Evolutionary conservation across 2,113 vertebrate species (phyloP).

Genomic region (Phyllostomus discolor): DNA sequence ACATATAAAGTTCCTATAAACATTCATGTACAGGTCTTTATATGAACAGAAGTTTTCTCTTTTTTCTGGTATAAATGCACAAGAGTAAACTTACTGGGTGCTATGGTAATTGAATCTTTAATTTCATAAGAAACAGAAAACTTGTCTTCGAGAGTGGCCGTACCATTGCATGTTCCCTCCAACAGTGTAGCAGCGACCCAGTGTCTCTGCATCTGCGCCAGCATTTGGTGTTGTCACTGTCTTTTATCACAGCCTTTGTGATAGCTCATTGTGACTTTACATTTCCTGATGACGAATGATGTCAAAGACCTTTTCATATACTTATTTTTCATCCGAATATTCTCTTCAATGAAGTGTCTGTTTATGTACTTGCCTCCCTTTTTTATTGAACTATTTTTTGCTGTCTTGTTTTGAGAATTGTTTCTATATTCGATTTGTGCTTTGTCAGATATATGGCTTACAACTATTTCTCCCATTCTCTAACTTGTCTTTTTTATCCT

Average conservation of each 20-base stretch:
- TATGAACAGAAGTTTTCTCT: background rate
- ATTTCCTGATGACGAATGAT: background rate
- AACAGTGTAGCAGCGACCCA: background rate
- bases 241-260: background rate
- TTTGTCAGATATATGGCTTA: background rate
- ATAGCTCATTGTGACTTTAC: background rate
- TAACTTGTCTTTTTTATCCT: background rate
- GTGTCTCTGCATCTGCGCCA: background rate
- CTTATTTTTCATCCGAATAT: background rate
- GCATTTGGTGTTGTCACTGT: background rate
- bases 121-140: background rate
- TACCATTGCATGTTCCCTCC: background rate
- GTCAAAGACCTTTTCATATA: background rate
- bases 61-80: background rate
- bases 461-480: background rate
- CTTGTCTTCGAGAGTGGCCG: background rate
- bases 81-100: background rate
- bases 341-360: background rate
- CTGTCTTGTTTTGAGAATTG: background rate
- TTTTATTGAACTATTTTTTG: background rate
- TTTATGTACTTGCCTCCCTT: background rate
- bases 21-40: background rate
- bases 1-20: background rate
- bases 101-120: background rate
- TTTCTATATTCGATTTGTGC: background rate